Evolutionary conservation across 1,140 invertebrate genomes (phyloP).

Genomic region (Lepidurus couesii): DNA sequence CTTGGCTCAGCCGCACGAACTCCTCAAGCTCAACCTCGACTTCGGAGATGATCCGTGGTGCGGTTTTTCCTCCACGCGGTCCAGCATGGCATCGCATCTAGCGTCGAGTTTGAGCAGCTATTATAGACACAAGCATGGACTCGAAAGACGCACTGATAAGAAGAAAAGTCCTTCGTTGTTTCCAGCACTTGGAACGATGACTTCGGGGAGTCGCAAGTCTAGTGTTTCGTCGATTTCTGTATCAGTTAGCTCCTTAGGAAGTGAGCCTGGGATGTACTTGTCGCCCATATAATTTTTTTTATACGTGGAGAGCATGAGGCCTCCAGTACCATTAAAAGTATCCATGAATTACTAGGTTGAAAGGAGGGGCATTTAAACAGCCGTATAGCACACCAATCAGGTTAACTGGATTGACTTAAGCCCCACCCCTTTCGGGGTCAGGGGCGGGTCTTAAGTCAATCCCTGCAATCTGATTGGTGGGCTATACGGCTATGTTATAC

Average conservation of each 20-base stretch:
- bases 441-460: no score
- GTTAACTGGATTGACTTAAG: no score
- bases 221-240: not conserved
- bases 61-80: not conserved
- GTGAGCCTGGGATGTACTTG: not conserved
- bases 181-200: not conserved
- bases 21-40: not conserved
- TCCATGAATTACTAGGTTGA: not conserved
- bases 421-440: no score
- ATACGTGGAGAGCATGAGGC: not conserved
- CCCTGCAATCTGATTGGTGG: no score
- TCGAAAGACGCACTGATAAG: not conserved
- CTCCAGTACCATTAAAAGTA: not conserved
- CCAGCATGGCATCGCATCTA: not conserved
- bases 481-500: no score
- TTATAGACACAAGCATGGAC: not conserved
- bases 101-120: slow-evolving; percentile 3
- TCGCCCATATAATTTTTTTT: not conserved
- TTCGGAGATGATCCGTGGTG: not conserved
- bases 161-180: not conserved
- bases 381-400: no score
- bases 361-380: no score
- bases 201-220: not conserved
- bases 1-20: not conserved
- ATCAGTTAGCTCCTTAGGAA: not conserved